Base-by-base conservation (phyloP, 2,888 invertebrate species). In the Erynnis tages region DNA sequence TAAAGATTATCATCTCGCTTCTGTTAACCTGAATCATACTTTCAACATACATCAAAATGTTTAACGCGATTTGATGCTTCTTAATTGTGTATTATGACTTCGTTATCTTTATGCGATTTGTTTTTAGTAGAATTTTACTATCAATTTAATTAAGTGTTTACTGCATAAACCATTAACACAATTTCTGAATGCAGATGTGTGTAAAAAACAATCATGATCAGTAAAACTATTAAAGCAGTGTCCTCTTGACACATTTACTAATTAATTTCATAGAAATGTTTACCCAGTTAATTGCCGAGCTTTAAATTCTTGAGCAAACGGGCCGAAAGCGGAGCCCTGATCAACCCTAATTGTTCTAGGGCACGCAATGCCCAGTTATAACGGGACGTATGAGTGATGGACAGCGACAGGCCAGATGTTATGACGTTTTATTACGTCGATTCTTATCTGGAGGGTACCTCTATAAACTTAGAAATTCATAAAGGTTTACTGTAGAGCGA, bases 321-420 rank as follows among this genome's bases (percentile, higher is more conserved):
- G 50, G 29, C 50, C 50, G 13, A 44, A 37, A 43, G 29, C 16
- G 13, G 50, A 43, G 21, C 50, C 50, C 29, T 50, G 43, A 44
- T 43, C 21, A 44, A 44, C 50, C 43, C 43, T 50, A 50, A 50
- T 50, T 50, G 50, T 43, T 10, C 43, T 50, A 50, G 50, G 35
- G 37, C 50, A 50, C 50, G 35, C 50, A 43, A 50, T 43, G 29
- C 27, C 34, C 27, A 11, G 43, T 50, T 50, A 35, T 50, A 50
- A 50, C 50, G 50, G 50, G 19, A 50, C n/a, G 7, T 23, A 19
- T 43, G 50, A 50, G 27, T 50, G 50, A 50, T 48, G 47, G 30
- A 48, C 43, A 50, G 43, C 13, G 19, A 21, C 35, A 13, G 19
- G 41, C 29, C 21, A 50, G 43, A 50, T 52, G 50, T 52, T 52